Evolutionary conservation across 2,113 vertebrate species (phyloP).

Genomic region (Prionailurus bengalensis): DNA sequence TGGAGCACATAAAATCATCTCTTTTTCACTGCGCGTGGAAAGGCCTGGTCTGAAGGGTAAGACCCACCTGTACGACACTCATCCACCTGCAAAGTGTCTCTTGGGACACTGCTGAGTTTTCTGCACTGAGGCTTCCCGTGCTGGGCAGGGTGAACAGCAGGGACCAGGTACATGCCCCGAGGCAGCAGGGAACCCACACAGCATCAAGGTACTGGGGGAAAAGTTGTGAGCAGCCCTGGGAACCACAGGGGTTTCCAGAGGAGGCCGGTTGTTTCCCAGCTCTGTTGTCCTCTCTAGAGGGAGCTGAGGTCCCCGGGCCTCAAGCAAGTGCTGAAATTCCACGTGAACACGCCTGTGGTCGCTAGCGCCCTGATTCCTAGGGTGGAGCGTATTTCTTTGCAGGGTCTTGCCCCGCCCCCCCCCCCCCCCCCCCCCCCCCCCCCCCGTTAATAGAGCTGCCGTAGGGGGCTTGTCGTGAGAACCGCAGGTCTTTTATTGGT

Average conservation of each 20-base stretch:
- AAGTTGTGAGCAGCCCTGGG: not conserved
- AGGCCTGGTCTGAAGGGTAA: not conserved
- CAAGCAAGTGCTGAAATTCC: not conserved
- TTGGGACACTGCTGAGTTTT: accelerated
- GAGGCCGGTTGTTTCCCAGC: not conserved
- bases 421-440: accelerated
- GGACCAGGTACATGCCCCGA: not conserved
- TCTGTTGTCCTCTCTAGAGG: not conserved
- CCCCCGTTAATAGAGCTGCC: not conserved
- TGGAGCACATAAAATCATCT: not conserved
- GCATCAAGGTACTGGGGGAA: not conserved
- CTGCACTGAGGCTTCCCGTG: not conserved
- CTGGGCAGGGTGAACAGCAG: not conserved
- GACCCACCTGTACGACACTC: not conserved
- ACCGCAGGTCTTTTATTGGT: not conserved
- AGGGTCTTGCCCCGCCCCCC: no score
- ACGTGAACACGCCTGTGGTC: not conserved
- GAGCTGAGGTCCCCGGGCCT: no score
- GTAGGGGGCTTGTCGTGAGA: not conserved
- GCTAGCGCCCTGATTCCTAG: no score
- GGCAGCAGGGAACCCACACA: no score
- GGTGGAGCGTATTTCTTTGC: not conserved
- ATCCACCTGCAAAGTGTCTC: no score
- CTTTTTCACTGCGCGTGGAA: not conserved
- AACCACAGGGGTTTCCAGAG: not conserved